Percentiles rank a stretch among this genome's conserved stretches.
Conservation (phyloP, 1,140 invertebrate species). For the Pseudobourletiella spinata region DNA sequence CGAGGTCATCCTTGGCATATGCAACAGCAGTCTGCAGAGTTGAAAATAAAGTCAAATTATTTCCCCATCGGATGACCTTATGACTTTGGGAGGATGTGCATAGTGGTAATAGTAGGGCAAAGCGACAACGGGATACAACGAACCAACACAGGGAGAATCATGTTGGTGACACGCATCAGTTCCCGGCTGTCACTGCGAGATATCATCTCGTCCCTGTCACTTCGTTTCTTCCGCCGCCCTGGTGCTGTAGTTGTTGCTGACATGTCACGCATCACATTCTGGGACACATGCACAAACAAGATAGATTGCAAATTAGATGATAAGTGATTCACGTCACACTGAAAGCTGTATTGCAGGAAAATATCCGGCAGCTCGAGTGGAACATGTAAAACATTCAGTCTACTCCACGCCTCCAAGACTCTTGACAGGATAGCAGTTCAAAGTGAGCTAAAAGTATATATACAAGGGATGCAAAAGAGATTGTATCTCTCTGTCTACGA, state of each 20-base stretch:
- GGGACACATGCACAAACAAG: no score
- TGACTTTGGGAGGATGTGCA: no score
- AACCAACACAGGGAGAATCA: not conserved
- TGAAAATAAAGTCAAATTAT: no score
- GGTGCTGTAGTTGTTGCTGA: not conserved
- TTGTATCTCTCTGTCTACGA: not conserved
- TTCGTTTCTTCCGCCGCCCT: not conserved
- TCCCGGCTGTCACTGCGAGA: not conserved
- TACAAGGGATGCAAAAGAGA: not conserved
- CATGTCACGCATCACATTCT: not conserved
- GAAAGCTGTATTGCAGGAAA: no score
- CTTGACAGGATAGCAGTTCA: not conserved
- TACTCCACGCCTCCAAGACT: not conserved
- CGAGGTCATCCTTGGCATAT: not conserved
- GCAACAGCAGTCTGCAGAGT: constrained; percentile 7
- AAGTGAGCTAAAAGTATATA: not conserved
- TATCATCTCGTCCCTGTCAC: not conserved
- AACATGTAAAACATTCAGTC: not conserved
- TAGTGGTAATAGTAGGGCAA: no score
- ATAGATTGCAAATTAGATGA: no score
- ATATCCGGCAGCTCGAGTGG: no score
- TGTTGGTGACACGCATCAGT: not conserved
- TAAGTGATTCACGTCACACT: no score
- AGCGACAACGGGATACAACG: no score
- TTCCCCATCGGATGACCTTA: no score